Evolutionary conservation across 2,888 invertebrate genomes (phyloP).

Genomic region (Tipula vernalis): DNA sequence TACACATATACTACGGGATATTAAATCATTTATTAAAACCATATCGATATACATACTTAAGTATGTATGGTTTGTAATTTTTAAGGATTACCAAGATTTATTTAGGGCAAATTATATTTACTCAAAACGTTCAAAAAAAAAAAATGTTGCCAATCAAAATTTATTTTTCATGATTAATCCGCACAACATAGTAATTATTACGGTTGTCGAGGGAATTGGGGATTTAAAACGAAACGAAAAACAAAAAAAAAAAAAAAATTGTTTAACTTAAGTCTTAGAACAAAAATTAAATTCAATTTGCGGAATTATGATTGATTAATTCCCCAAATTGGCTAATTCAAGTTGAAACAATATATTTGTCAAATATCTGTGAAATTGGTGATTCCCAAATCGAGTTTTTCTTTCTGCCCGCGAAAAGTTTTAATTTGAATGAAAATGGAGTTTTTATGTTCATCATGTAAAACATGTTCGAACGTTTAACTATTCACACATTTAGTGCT

Average conservation of each 20-base stretch:
- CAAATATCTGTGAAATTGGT: background rate
- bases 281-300: background rate
- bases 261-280: background rate
- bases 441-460: too few relatives aligned
- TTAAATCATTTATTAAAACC: background rate
- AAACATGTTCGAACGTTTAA: too few relatives aligned
- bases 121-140: background rate
- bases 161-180: background rate
- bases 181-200: background rate
- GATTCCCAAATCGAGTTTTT: background rate
- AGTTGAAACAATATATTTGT: background rate
- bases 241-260: background rate
- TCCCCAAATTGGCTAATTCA: background rate
- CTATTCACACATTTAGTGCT: too few relatives aligned
- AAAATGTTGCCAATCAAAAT: background rate
- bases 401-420: background rate
- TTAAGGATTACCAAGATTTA: background rate
- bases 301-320: background rate
- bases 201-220: background rate
- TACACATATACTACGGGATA: background rate
- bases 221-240: background rate
- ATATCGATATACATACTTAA: background rate
- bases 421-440: too few relatives aligned
- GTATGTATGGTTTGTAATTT: background rate
- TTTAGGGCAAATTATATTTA: background rate